These are phyloP conservation scores for Metopolophium dirhodum DNA, from an alignment of 1,140 invertebrate genomes.

Conservation along the genomic window DNA sequence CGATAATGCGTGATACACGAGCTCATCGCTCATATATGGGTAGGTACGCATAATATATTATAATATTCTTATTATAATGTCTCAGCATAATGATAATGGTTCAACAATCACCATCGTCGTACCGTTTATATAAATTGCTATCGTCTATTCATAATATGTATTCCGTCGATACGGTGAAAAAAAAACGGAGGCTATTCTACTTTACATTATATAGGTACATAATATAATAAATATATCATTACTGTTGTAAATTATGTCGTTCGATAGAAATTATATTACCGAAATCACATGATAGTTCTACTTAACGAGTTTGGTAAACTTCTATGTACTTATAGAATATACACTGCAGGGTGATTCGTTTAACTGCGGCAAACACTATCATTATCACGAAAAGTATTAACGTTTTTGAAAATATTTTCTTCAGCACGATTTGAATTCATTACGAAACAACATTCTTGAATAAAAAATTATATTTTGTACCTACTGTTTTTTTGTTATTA, in stretches of 20 bases:
- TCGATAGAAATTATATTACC: not conserved
- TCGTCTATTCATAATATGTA: not conserved
- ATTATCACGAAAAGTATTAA: not conserved
- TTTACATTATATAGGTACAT: not conserved
- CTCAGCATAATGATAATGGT: not conserved
- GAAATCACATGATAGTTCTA: not conserved
- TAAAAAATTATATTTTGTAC: not conserved
- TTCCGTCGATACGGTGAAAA: not conserved
- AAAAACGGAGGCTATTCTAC: not conserved
- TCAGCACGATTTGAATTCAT: not conserved
- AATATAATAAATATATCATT: not conserved
- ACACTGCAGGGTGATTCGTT: not conserved
- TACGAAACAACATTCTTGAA: not conserved
- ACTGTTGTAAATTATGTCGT: not conserved
- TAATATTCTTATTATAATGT: not conserved
- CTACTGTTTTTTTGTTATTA: not conserved
- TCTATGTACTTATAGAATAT: not conserved
- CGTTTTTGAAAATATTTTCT: not conserved
- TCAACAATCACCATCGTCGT: not conserved
- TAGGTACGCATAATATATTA: not conserved
- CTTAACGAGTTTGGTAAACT: not conserved
- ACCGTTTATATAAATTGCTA: not conserved
- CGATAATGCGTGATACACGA: not conserved
- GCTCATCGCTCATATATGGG: not conserved
- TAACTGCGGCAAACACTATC: not conserved